Percentiles rank a stretch among this genome's conserved stretches.
Evolutionary conservation across 2,113 vertebrate species (phyloP).

Genomic region (Trochalopteron elliotii): DNA sequence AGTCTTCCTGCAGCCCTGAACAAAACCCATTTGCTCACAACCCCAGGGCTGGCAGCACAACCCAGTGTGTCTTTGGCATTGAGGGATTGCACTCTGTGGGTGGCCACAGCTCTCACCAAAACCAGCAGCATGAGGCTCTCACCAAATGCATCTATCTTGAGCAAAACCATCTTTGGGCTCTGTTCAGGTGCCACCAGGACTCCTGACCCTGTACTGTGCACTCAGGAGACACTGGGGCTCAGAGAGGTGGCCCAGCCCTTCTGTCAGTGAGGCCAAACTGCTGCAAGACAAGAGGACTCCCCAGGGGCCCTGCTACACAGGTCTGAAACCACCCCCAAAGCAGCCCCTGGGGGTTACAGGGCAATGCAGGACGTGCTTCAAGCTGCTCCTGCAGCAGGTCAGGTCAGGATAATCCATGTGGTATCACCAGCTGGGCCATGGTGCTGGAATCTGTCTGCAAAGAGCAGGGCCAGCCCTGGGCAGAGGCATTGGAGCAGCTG

Average conservation of each 20-base stretch:
- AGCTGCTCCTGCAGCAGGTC: neutral
- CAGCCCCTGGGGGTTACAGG: neutral
- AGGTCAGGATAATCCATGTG: neutral
- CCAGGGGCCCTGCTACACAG: neutral
- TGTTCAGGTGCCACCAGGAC: neutral
- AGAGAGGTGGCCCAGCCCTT: neutral
- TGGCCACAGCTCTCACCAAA: neutral
- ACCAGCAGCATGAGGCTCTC: neutral
- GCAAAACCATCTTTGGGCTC: neutral
- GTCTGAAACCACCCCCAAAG: neutral
- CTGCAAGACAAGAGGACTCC: neutral
- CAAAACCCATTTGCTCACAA: neutral
- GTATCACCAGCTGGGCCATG: neutral
- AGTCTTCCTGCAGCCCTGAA: neutral
- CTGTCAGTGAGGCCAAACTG: neutral
- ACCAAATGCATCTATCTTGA: neutral
- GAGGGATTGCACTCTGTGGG: neutral
- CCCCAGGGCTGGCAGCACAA: neutral
- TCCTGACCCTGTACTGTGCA: neutral
- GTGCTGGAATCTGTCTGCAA: neutral
- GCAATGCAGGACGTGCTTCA: neutral
- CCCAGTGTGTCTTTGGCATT: neutral
- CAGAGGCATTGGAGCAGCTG: neutral
- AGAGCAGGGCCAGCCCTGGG: neutral
- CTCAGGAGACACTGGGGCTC: neutral